A percentile compares a stretch with the other conserved stretches of the same genome.
Conservation (phyloP, 1,140 invertebrate species). For the Papilio machaon region DNA sequence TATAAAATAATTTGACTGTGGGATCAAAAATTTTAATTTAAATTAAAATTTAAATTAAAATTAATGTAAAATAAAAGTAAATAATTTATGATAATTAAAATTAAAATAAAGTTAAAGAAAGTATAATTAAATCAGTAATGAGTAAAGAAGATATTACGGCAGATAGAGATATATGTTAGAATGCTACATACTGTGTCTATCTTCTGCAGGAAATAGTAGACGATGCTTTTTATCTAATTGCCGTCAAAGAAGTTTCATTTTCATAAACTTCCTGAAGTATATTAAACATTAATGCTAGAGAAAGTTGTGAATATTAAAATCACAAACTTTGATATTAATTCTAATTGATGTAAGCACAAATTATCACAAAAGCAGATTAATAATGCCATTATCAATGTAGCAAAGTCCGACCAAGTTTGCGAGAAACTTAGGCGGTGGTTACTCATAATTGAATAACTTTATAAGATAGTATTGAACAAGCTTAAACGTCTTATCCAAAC, state of each 20-base stretch:
- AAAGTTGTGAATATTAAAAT: background rate
- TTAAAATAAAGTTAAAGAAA: no score
- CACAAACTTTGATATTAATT: background rate
- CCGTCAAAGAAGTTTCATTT: background rate
- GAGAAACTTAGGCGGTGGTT: constrained; percentile 19
- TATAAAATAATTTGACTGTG: no score
- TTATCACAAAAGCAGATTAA: constrained; percentile 24
- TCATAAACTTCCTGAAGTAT: background rate
- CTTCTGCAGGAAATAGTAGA: background rate
- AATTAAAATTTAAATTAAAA: no score
- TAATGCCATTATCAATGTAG: constrained; percentile 25
- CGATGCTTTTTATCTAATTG: background rate
- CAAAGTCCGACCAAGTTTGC: constrained; percentile 21
- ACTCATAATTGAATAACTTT: constrained; percentile 35
- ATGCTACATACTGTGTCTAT: background rate
- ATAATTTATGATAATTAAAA: no score
- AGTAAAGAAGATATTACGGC: background rate
- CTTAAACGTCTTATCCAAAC: constrained; percentile 12
- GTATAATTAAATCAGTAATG: no score
- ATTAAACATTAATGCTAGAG: constrained; percentile 1
- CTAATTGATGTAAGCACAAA: constrained; percentile 27
- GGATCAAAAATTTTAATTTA: no score
- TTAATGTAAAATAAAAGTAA: no score
- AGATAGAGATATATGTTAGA: background rate
- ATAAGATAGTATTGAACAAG: constrained; percentile 32